Evolutionary conservation across 2,888 invertebrate genomes (phyloP), one percentile per base, ranked within the genome.

Genomic region (Ptychoptera albimana): DNA sequence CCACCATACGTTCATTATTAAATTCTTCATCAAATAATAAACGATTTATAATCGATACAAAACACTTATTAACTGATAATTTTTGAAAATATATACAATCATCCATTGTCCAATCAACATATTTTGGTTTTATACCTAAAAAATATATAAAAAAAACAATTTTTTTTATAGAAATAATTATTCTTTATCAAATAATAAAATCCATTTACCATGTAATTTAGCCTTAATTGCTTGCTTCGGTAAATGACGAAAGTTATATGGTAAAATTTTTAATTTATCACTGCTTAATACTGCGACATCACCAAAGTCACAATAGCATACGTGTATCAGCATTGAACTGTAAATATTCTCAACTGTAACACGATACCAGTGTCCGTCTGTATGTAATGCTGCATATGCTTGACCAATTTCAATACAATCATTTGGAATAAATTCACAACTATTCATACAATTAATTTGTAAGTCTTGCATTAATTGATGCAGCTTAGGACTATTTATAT

Each of bases 41-140:
- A 14, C 75, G 71, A 49, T 72, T 71, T 42, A 86, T 71, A 40
- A 77, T 60, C 0, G 82, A 79, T 11, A 80, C 80, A 50, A 86
- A 82, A 43, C 73, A 69, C 53, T 77, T 76, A 32, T 77, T 74
- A 32, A 77, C 74, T 7, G 82, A 79, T 49, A 85, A 57, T 51
- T 79, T 69, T 54, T 81, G 78, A 58, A 87, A 87, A 47, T 74
- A 66, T 43, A 80, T 64, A 54, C 82, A 82, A 60, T 84, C 83
- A 52, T 80, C 78, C 45, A 58, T 49, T 16, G 60, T 57, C 65
- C 65, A 64, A 43, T 61, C 69, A 15, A 60, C 60, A 47, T 67
- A 60, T 16, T 56, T 63, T 37, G 75, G 69, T 49, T 64, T 61
- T 45, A 76, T 67, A 45, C 70, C 75, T 75, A 46, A 5, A 53